Percentiles rank a stretch among this genome's conserved stretches.
Evolutionary conservation across 2,113 vertebrate genomes (phyloP).

Genomic region (Myodes glareolus): DNA sequence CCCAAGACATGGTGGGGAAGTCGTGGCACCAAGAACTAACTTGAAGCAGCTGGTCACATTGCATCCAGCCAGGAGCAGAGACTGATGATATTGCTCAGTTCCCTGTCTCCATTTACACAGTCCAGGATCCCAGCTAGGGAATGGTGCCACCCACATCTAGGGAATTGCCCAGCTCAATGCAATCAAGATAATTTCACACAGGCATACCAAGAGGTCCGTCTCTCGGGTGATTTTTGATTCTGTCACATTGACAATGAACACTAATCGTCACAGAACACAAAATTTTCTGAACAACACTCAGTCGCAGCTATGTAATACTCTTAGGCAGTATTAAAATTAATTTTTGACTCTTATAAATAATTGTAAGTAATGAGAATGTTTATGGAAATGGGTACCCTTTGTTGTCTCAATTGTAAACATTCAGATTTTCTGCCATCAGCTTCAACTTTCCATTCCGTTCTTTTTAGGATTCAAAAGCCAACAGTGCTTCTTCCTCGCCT

Average conservation of each 20-base stretch:
- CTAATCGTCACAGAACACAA: not conserved
- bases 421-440: not conserved
- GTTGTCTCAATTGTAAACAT: not conserved
- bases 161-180: not conserved
- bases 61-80: too few relatives aligned
- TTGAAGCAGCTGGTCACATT: not conserved
- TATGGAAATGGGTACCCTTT: not conserved
- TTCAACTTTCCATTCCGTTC: not conserved
- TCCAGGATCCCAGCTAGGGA: not conserved
- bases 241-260: not conserved
- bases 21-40: not conserved
- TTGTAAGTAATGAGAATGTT: not conserved
- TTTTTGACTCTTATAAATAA: conserved; percentile 6
- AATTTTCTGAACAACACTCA: not conserved
- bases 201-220: too few relatives aligned
- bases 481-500: not conserved
- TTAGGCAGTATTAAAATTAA: not conserved
- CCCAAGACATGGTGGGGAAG: not conserved
- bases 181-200: not conserved
- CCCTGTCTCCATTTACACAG: not conserved
- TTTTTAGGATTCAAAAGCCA: not conserved
- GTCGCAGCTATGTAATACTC: not conserved
- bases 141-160: not conserved
- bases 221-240: not conserved
- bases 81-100: not conserved